Base-by-base conservation (phyloP, 2,888 invertebrate genomes). In the Drosophila nr. medialis region DNA sequence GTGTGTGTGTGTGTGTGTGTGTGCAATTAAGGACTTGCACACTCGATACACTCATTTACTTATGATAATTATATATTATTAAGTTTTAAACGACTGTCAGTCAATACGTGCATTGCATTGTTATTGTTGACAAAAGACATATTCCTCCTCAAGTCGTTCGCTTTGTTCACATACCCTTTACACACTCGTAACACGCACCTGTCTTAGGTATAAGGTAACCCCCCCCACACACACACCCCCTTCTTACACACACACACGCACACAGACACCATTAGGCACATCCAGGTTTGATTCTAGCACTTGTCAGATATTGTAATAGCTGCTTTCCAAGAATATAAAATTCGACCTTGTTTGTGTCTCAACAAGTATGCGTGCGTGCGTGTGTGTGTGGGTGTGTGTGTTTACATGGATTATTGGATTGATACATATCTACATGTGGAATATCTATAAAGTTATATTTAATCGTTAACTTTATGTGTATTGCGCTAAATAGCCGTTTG, bases 381-480 rank as follows among this genome's bases (percentile, higher is more conserved):
- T 61, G 18, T 34, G 49, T 49, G 15, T 49, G 36, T 51, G 36
- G 49, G 15, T 59, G 45, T 40, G 48, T 45, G 15, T 58, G 40
- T 15, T 24, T 45, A 15, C 45, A 24, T 45, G 15, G 15, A 45
- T 45, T 45, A 45, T 45, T 45, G 15, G 15, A 30, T 10, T 34
- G n/a, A 38, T 50, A 27, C 32, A 64, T 77, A 53, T 32, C 42
- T 50, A 24, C 42, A 27, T 59, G n/a, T 29, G 11, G n/a, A 50
- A 38, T 42, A 59, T 63, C 50, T 66, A 27, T 63, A 45, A 59
- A 50, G 68, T 83, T 86, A 77, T 77, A 88, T 86, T 75, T 83
- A 83, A 80, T 64, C 70, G 68, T 85, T 84, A 80, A 55, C 45
- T 61, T 65, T 71, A 53, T 80, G 64, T 81, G 55, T 86, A 67